A percentile compares a stretch with the other conserved stretches of the same genome.
These are phyloP conservation scores for Metacarcinus magister DNA, from an alignment of 2,888 invertebrate genomes.

Conservation along the genomic window DNA sequence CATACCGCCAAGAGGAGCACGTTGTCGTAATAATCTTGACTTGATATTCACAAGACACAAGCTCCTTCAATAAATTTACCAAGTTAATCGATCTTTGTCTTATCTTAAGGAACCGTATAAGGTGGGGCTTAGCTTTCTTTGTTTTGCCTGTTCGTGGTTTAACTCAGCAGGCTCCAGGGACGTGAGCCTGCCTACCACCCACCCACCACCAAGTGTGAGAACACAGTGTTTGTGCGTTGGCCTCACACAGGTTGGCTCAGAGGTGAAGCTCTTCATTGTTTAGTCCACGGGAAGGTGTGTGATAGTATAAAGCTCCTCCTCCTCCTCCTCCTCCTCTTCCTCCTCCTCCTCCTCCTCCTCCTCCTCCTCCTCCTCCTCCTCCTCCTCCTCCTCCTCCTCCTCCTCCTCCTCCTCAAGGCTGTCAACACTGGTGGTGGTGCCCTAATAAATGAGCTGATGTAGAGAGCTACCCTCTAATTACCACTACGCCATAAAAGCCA, in stretches of 20 bases:
- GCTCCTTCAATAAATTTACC: background rate
- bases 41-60: background rate
- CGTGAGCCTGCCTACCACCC: background rate
- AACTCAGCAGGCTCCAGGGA: background rate
- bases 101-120: background rate
- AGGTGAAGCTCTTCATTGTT: background rate
- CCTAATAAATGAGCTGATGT: slow-evolving; percentile 61
- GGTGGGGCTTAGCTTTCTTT: background rate
- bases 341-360: no score
- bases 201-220: background rate
- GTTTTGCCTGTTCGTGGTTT: background rate
- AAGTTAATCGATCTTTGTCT: background rate
- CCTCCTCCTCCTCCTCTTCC: background rate
- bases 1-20: background rate
- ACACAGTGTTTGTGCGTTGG: background rate
- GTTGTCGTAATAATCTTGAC: background rate
- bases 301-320: background rate
- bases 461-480: slow-evolving; percentile 60
- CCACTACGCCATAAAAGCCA: slow-evolving; percentile 60
- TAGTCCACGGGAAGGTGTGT: background rate
- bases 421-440: background rate
- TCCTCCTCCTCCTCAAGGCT: background rate
- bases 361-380: no score
- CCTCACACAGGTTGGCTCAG: background rate
- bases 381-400: no score